Percentiles rank a stretch among this genome's conserved stretches.
Conservation (phyloP, 2,113 vertebrate species). For the Stomatorhinus ivindoensis region DNA sequence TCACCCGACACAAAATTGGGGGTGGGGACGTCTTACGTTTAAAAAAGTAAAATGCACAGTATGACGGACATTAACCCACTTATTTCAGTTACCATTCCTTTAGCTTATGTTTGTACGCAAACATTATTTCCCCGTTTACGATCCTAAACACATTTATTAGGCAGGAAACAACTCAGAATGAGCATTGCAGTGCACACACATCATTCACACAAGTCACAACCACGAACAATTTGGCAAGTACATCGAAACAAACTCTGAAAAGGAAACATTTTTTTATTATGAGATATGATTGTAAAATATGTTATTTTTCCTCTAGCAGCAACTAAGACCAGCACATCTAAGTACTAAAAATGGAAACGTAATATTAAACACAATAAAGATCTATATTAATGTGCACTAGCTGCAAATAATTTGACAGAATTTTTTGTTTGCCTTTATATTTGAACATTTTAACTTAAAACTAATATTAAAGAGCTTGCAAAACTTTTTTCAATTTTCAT, state of each 20-base stretch:
- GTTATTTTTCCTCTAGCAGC: neutral
- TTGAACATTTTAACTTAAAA: neutral
- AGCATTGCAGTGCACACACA: neutral
- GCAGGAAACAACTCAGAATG: too few species aligned
- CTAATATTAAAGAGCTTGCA: neutral
- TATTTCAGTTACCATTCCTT: neutral
- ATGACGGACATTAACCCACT: neutral
- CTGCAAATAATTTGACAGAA: neutral
- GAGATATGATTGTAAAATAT: neutral
- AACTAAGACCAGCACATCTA: neutral
- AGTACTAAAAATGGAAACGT: neutral
- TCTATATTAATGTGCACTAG: neutral
- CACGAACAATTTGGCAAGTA: neutral
- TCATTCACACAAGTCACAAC: neutral
- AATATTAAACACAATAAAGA: neutral
- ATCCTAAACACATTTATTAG: neutral
- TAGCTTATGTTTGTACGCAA: neutral
- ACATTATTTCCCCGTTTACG: too few species aligned
- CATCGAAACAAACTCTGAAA: neutral
- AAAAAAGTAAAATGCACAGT: neutral
- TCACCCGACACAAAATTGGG: neutral
- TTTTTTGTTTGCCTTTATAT: neutral
- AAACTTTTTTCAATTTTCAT: neutral
- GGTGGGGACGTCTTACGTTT: too few species aligned
- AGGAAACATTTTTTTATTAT: neutral